These are phyloP conservation scores for Sebastiscus tertius DNA, from an alignment of 2,797 vertebrate genomes.

Conservation along the genomic window DNA sequence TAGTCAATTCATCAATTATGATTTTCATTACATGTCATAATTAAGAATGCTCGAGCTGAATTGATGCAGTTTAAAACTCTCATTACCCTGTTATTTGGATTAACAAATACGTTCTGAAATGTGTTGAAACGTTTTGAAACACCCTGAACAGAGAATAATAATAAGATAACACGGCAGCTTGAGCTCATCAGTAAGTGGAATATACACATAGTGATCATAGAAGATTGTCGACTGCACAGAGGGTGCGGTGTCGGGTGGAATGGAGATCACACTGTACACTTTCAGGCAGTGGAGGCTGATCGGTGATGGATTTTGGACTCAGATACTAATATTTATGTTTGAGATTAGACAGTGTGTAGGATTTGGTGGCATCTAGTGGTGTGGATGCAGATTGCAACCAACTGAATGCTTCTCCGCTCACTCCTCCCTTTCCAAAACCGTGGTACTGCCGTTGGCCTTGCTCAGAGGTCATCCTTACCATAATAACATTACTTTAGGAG, in stretches of 20 bases:
- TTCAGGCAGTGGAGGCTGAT: neutral
- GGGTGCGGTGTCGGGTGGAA: fast-evolving
- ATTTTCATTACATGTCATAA: constrained; percentile 81
- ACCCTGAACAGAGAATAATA: constrained; percentile 24
- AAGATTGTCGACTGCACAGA: neutral
- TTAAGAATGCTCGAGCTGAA: constrained; percentile 78
- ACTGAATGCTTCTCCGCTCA: no score
- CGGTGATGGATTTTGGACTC: neutral
- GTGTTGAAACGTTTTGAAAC: constrained; percentile 37
- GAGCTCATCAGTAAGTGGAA: constrained; percentile 29
- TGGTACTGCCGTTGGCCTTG: no score
- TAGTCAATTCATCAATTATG: constrained; percentile 80
- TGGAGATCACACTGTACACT: neutral
- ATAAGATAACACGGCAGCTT: constrained; percentile 34
- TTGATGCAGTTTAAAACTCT: constrained; percentile 75
- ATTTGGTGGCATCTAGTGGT: neutral
- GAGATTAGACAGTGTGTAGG: neutral
- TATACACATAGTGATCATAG: constrained; percentile 9
- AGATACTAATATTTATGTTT: neutral
- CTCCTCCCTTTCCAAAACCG: no score
- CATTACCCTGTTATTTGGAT: constrained; percentile 76
- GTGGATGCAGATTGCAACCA: neutral
- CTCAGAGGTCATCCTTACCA: neutral
- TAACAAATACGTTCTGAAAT: constrained; percentile 69
- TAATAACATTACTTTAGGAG: neutral